Percentiles rank a stretch among this genome's conserved stretches.
Conservation (phyloP, 2,888 invertebrate genomes). For the Choristoneura rosaceana region DNA sequence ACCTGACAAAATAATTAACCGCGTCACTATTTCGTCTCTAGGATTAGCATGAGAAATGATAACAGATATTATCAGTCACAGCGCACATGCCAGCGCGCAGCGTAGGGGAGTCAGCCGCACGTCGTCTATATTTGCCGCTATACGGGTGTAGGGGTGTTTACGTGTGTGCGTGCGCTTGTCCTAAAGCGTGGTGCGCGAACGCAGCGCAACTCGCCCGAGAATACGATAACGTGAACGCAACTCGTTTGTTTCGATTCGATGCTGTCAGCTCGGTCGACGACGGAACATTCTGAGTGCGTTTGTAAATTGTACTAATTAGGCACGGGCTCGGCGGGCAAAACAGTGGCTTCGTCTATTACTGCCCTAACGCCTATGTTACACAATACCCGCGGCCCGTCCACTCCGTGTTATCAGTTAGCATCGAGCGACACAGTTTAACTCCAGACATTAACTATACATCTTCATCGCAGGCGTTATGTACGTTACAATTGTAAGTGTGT, state of each 20-base stretch:
- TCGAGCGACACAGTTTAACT: conserved; percentile 37
- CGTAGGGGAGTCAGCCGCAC: conserved; percentile 46
- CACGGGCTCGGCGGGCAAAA: conserved; percentile 76
- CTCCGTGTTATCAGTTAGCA: conserved; percentile 37
- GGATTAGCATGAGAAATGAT: conserved; percentile 24
- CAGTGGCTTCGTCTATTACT: conserved; percentile 75
- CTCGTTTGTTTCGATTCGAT: conserved; percentile 78
- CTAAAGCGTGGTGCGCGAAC: conserved; percentile 70
- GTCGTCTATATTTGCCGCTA: conserved; percentile 28
- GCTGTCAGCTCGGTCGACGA: conserved; percentile 81
- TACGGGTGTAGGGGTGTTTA: conserved; percentile 43
- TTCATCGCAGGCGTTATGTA: conserved; percentile 73
- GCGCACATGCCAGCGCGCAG: conserved; percentile 49
- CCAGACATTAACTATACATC: conserved; percentile 36
- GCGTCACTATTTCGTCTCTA: conserved; percentile 2
- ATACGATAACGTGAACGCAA: conserved; percentile 80
- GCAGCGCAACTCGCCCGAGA: conserved; percentile 72
- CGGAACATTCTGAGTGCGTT: conserved; percentile 71
- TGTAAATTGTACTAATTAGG: conserved; percentile 84
- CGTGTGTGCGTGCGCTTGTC: conserved; percentile 66
- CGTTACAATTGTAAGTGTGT: conserved; percentile 69
- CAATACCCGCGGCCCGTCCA: conserved; percentile 59
- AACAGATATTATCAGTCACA: conserved; percentile 30
- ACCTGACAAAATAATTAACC: conserved; percentile 5
- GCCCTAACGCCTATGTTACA: conserved; percentile 67